Evolutionary conservation across 1,140 invertebrate species (phyloP).

Genomic region (Trichonephila clavipes): DNA sequence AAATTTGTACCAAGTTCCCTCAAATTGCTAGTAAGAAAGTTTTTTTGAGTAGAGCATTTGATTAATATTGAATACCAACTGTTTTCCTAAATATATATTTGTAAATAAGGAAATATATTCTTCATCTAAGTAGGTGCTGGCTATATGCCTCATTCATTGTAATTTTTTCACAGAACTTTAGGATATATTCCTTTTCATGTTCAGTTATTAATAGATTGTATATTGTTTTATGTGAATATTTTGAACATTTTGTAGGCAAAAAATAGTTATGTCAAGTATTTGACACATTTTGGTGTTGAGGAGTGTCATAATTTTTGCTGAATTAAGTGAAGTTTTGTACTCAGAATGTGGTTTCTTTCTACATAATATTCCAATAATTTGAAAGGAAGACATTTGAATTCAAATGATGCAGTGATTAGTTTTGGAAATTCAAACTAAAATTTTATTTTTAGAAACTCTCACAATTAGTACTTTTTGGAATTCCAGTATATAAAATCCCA

Average conservation of each 20-base stretch:
- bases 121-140: slow-evolving; percentile 60
- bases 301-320: background rate
- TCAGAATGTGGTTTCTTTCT: background rate
- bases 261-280: background rate
- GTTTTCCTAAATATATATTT: slow-evolving; percentile 53
- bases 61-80: background rate
- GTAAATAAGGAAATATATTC: slow-evolving; percentile 44
- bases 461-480: no score
- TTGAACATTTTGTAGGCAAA: background rate
- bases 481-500: no score
- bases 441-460: no score
- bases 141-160: slow-evolving; percentile 27
- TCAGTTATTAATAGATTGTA: background rate
- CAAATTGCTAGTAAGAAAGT: background rate
- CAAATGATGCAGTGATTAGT: no score
- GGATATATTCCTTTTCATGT: slow-evolving; percentile 8
- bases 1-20: background rate
- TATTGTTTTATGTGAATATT: background rate
- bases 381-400: background rate
- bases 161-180: slow-evolving; percentile 15
- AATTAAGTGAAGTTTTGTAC: background rate
- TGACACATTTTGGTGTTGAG: background rate
- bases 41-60: background rate
- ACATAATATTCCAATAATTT: background rate
- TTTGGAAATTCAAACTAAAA: no score